These are phyloP conservation scores for Leucania comma DNA, from an alignment of 2,888 invertebrate genomes.

Conservation along the genomic window DNA sequence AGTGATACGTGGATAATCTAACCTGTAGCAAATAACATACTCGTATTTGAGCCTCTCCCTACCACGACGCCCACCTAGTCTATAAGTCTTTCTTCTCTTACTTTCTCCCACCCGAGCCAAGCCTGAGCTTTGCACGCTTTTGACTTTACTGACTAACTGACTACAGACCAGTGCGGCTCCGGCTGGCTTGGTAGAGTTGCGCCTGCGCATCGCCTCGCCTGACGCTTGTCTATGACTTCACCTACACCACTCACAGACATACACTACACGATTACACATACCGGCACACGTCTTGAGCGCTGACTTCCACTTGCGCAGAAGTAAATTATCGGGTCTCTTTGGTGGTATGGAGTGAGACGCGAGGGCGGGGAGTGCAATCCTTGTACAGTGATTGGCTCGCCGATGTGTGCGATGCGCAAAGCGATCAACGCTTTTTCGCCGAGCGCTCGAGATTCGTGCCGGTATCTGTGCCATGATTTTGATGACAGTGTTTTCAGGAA, in stretches of 20 bases:
- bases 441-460: too few relatives aligned
- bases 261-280: slow-evolving; percentile 18
- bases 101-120: slow-evolving; percentile 63
- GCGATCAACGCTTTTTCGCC: too few relatives aligned
- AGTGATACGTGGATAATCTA: background rate
- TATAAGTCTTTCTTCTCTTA: slow-evolving; percentile 14
- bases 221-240: slow-evolving; percentile 52
- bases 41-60: slow-evolving; percentile 4
- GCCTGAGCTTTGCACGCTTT: slow-evolving; percentile 71
- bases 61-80: background rate
- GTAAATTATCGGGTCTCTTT: too few relatives aligned
- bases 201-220: slow-evolving; percentile 62
- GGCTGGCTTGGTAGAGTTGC: slow-evolving; percentile 73
- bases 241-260: slow-evolving; percentile 46
- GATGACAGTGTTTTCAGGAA: slow-evolving; percentile 26
- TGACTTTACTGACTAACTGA: slow-evolving; percentile 23
- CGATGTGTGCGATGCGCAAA: too few relatives aligned
- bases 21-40: background rate
- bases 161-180: slow-evolving; percentile 66
- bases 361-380: too few relatives aligned
- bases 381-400: too few relatives aligned
- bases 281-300: too few relatives aligned
- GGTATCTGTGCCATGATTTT: background rate
- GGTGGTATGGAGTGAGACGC: too few relatives aligned
- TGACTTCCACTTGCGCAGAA: too few relatives aligned